Evolutionary conservation across 2,113 vertebrate species (phyloP), one percentile per base, ranked within the genome.

Genomic region (Vulpes vulpes): DNA sequence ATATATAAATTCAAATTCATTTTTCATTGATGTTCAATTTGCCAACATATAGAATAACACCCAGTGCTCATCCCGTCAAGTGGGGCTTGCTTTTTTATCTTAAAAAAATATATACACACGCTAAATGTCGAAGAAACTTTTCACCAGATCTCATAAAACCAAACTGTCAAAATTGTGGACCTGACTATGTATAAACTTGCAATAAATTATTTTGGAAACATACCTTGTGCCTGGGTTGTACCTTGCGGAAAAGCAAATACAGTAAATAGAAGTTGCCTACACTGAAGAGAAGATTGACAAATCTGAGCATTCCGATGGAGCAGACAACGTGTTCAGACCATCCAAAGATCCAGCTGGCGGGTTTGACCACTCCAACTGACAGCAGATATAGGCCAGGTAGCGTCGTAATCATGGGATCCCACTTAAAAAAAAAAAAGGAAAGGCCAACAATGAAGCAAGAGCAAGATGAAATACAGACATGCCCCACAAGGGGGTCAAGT

Each of bases 391-490:
- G 97, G 35, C 99, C 99, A 0, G 99, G 99, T 12, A 99, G 98
- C 0, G 99, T 99, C 51, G 99, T 99, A 98, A 99, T 99, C 99
- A 99, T 99, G 0, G 99, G 99, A 97, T 99, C 99, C 99, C 99
- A 99, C 99, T 99, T 98, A 1, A 49, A 76, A 95, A 76, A 94
- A 94, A 96, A 76, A 94, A 96, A 94, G 0, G n/a, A 82, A 96
- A 94, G 57, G 38, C 35, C 32, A 2, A 57, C 79, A 81, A 32
- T 67, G 27, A 96, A 89, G 65, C 51, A 83, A 81, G 86, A 43
- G 64, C 23, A 80, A 15, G 62, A 90, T 25, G 27, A 17, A 64
- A 67, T 25, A 8, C 0, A 2, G 5, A 30, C 11, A 82, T 16
- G 95, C 0, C 2, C 5, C 35, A 80, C 62, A 91, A 17, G 79